phyloP scores from a whole-genome alignment of 2,797 vertebrate genomes.

The Gambelia wislizenii region DNA sequence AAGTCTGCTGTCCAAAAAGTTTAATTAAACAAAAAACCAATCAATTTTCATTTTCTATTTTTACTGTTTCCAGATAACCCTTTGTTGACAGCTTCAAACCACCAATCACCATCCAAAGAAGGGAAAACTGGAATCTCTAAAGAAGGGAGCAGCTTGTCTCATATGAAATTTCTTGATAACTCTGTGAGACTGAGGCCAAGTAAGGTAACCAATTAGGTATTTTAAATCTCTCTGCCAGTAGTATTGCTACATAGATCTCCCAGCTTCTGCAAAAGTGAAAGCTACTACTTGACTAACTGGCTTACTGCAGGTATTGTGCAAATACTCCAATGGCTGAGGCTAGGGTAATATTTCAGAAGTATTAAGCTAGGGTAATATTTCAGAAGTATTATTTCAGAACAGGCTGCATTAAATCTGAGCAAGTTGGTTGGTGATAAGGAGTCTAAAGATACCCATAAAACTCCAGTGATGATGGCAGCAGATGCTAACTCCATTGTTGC shows the following conservation, averaged over 20 bases:
- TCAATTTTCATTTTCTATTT: neutral
- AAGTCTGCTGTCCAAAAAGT: neutral
- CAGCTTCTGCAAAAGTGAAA: conserved; percentile 41
- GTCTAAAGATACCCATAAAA: neutral
- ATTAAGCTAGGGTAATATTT: neutral
- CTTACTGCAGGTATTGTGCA: conserved; percentile 22
- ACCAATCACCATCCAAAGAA: conserved; percentile 51
- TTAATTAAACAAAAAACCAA: neutral
- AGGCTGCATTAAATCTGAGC: neutral
- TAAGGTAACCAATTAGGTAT: conserved; percentile 63
- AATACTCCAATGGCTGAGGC: neutral
- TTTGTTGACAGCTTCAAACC: conserved; percentile 37
- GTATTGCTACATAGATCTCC: neutral
- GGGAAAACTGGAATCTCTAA: conserved; percentile 52
- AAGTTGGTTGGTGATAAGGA: neutral
- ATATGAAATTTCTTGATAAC: conserved; percentile 52
- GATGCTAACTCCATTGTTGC: neutral
- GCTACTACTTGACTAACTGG: conserved; percentile 8
- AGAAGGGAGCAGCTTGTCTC: conserved; percentile 71
- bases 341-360: neutral
- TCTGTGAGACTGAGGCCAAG: conserved; percentile 65
- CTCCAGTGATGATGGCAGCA: neutral
- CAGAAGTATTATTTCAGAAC: too few species aligned
- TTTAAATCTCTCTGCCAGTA: conserved; percentile 4
- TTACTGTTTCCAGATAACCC: conserved; percentile 60